Percentiles rank a stretch among this genome's conserved stretches.
Evolutionary conservation across 35 echinoderm and acorn worm genomes (phyloP).

Genomic region (Acanthaster planci): DNA sequence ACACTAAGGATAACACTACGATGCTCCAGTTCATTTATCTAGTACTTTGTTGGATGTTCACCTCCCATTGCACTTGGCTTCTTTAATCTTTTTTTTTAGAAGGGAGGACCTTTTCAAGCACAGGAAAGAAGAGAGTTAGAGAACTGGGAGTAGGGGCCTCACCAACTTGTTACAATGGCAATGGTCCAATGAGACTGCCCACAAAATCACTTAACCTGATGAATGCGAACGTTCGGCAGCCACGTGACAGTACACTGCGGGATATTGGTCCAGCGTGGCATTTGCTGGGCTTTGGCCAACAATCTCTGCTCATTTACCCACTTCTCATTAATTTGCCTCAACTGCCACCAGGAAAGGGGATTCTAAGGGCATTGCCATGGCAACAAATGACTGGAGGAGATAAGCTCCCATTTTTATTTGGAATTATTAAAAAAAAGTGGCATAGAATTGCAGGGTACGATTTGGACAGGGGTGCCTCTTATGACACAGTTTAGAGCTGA

Average conservation of each 20-base stretch:
- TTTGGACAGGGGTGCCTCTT: neutral
- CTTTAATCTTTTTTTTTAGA: neutral
- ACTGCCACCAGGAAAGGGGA: conserved; percentile 57
- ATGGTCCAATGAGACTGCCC: neutral
- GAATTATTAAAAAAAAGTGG: conserved; percentile 33
- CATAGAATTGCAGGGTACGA: neutral
- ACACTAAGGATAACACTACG: too few relatives aligned
- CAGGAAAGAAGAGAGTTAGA: neutral
- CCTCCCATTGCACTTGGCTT: too few relatives aligned
- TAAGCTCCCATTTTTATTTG: conserved; percentile 39
- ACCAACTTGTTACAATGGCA: conserved; percentile 12
- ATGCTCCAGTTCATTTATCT: too few relatives aligned
- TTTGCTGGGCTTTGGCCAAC: neutral
- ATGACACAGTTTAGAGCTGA: neutral
- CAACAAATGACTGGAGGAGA: conserved; percentile 66
- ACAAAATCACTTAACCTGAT: conserved; percentile 24
- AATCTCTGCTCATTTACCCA: conserved; percentile 34
- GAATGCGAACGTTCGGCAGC: neutral
- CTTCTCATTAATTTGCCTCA: conserved; percentile 59
- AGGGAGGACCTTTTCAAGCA: neutral
- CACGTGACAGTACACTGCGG: too few relatives aligned
- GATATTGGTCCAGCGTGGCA: too few relatives aligned
- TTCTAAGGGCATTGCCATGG: conserved; percentile 63
- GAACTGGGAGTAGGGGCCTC: neutral
- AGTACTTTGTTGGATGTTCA: too few relatives aligned